A percentile compares a stretch with the other conserved stretches of the same genome.
Evolutionary conservation across 2,113 vertebrate genomes (phyloP).

Genomic region (Drymodes brunneopygia): DNA sequence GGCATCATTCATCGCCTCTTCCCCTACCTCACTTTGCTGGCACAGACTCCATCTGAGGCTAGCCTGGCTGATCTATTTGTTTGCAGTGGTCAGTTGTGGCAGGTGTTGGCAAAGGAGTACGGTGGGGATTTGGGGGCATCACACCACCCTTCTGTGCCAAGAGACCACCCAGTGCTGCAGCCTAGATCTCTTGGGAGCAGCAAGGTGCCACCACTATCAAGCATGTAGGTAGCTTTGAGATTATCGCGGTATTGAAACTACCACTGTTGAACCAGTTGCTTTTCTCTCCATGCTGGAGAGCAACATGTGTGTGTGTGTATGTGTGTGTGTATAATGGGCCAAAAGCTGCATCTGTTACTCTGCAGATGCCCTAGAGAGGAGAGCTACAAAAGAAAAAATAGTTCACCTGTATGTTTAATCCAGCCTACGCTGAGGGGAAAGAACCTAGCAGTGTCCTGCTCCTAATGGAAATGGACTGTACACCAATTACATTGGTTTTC

Average conservation of each 20-base stretch:
- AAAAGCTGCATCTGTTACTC: not conserved
- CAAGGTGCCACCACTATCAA: not conserved
- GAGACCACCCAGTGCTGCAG: not conserved
- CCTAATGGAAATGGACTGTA: conserved; percentile 57
- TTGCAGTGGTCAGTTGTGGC: not conserved
- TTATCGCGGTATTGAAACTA: not conserved
- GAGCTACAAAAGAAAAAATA: not conserved
- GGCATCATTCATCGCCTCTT: fast-evolving
- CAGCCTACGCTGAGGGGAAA: not conserved
- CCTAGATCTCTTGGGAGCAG: not conserved
- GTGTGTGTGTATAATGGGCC: not conserved
- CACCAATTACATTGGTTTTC: conserved; percentile 59
- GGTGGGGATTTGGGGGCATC: fast-evolving
- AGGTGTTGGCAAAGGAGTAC: not conserved
- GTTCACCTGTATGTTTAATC: not conserved
- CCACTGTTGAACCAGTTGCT: not conserved
- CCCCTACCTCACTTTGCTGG: not conserved
- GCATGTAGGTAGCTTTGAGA: not conserved
- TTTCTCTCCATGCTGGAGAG: not conserved
- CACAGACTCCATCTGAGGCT: fast-evolving
- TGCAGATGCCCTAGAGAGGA: not conserved
- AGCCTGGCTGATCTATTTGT: not conserved
- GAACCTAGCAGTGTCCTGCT: not conserved
- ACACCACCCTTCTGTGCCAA: not conserved
- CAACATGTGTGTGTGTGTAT: not conserved